Conservation (phyloP, 2,797 vertebrate genomes). For the Moxostoma hubbsi region DNA sequence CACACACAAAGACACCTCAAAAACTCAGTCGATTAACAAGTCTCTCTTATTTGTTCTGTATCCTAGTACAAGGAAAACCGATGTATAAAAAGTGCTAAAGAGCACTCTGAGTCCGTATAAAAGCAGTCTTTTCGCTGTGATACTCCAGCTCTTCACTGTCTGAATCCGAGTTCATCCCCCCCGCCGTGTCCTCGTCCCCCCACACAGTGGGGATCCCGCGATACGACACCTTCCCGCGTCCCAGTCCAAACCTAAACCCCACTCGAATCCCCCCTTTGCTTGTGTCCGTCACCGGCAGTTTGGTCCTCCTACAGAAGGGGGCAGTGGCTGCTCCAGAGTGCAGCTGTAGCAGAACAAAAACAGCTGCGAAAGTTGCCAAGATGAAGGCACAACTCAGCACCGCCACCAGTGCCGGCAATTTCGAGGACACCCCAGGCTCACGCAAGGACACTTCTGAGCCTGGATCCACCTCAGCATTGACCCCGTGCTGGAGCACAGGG, state of each 20-base stretch:
- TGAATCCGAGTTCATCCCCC: slow-evolving; percentile 82
- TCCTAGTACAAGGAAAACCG: slow-evolving; percentile 36
- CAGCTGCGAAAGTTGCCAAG: slow-evolving; percentile 80
- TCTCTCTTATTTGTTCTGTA: slow-evolving; percentile 20
- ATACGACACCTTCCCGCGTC: slow-evolving; percentile 84
- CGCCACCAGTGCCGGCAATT: slow-evolving; percentile 80
- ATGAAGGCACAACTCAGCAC: slow-evolving; percentile 91
- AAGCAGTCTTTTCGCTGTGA: slow-evolving; percentile 91
- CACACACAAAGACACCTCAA: background rate
- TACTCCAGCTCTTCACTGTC: slow-evolving; percentile 86
- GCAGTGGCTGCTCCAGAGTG: slow-evolving; percentile 77
- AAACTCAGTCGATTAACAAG: background rate
- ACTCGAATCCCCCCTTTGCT: slow-evolving; percentile 63
- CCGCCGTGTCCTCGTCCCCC: slow-evolving; percentile 81
- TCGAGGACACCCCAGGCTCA: slow-evolving; percentile 66
- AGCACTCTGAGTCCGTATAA: slow-evolving; percentile 94
- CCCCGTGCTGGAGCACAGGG: slow-evolving; percentile 53
- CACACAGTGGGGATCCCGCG: slow-evolving; percentile 93
- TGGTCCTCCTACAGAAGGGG: slow-evolving; percentile 82
- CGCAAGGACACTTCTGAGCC: slow-evolving; percentile 44
- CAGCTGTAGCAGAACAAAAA: slow-evolving; percentile 89
- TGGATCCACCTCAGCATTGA: slow-evolving; percentile 43
- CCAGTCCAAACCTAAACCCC: slow-evolving; percentile 67
- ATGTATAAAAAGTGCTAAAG: slow-evolving; percentile 77
- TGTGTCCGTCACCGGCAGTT: slow-evolving; percentile 83